Base-by-base conservation (phyloP, 2,888 invertebrate genomes). In the Latrodectus elegans region DNA sequence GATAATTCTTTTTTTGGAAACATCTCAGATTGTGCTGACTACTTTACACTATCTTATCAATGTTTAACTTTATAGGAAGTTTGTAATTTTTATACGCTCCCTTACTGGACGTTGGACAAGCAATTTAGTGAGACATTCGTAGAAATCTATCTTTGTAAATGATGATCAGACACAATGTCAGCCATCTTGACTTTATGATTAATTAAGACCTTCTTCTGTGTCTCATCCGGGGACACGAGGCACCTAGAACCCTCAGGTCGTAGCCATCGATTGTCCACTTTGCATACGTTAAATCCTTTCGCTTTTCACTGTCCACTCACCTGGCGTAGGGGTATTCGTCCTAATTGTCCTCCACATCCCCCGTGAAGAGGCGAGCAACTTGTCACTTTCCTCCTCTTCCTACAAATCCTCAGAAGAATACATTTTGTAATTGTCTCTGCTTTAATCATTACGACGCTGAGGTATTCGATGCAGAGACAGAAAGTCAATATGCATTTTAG, bases 91-190 rank as follows among this genome's bases (percentile, higher is more conserved):
- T 15, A 17, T 49, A 75, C 52, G 75, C 12, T 65, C 86, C 82
- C 82, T 49, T 10, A 52, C 71, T 81, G 52, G 15, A 74, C 53
- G 78, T 78, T 60, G 12, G 12, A 60, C n/a, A 79, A 77, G 72
- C 84, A 79, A 79, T 81, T 72, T 75, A 64, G 38, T 38, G 72
- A 22, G 73, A 73, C 80, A 74, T 51, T 38, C 81, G 60, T 77
- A 65, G 64, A 86, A 81, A 80, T 79, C 81, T 81, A 77, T 81
- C 86, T 81, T 80, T 77, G 76, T 86, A 86, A 81, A 81, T 65
- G 77, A 86, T 81, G 81, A 86, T 81, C 81, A 65, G 71, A 81
- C 81, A 81, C 86, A 86, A 86, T 80, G 81, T 81, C 80, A 86
- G 72, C 65, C 67, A 55, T 79, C 85, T 80, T 85, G 79, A 84